Evolutionary conservation across 2,888 invertebrate genomes (phyloP).

Genomic region (Abscondita cerata): DNA sequence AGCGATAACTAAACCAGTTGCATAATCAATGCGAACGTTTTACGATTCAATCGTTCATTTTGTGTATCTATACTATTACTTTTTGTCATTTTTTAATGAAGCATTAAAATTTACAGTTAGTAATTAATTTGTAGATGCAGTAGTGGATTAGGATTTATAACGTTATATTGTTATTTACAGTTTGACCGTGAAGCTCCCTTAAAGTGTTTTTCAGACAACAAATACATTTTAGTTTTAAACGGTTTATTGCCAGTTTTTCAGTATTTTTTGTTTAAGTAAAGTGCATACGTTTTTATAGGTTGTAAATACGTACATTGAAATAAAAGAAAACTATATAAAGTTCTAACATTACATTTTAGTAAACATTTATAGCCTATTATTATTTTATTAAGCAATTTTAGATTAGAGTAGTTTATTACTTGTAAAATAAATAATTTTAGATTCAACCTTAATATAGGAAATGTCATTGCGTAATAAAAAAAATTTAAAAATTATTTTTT

Average conservation of each 20-base stretch:
- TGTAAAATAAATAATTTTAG: slow-evolving; percentile 6
- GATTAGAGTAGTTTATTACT: slow-evolving; percentile 7
- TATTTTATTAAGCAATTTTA: slow-evolving; percentile 11
- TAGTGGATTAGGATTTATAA: background rate
- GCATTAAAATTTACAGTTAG: too few species aligned
- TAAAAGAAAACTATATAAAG: slow-evolving; percentile 5
- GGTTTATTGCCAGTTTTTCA: slow-evolving; percentile 1
- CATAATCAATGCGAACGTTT: too few species aligned
- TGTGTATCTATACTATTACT: too few species aligned
- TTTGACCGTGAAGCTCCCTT: slow-evolving; percentile 7
- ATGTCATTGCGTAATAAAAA: too few species aligned
- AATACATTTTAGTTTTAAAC: slow-evolving; percentile 2
- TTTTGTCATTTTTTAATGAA: too few species aligned
- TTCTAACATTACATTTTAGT: slow-evolving; percentile 3
- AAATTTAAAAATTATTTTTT: too few species aligned
- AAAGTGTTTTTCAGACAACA: slow-evolving; percentile 1
- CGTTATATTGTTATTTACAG: background rate
- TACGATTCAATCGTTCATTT: too few species aligned
- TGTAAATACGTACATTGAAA: slow-evolving; percentile 3
- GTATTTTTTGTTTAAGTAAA: slow-evolving; percentile 1
- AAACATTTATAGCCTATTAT: slow-evolving; percentile 5
- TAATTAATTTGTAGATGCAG: background rate
- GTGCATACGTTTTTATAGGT: slow-evolving; percentile 9
- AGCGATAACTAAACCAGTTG: too few species aligned
- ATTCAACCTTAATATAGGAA: too few species aligned